phyloP scores from a whole-genome alignment of 1,140 invertebrate genomes.

The Cydia pomonella region DNA sequence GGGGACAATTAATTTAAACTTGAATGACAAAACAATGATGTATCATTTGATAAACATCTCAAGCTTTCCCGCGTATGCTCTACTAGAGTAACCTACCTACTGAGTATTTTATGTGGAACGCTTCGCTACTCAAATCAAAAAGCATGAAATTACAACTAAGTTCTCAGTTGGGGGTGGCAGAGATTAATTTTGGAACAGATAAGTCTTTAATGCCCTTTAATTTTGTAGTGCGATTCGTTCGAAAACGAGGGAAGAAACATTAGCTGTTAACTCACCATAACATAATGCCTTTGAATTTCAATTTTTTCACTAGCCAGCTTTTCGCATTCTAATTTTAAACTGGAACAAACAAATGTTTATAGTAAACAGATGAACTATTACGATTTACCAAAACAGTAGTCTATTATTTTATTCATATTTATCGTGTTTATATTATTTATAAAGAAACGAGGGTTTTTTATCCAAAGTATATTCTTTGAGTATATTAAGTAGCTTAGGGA shows the following conservation, averaged over 20 bases:
- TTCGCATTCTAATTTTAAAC: conserved; percentile 92
- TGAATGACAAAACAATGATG: conserved; percentile 49
- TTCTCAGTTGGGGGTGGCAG: background rate
- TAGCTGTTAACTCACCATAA: conserved; percentile 89
- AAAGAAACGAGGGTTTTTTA: no score
- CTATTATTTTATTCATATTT: no score
- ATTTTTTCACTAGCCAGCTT: conserved; percentile 98
- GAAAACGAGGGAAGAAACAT: background rate
- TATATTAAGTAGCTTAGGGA: no score
- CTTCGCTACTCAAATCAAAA: background rate
- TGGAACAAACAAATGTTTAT: conserved; percentile 79
- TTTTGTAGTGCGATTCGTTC: conserved; percentile 1
- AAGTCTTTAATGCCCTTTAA: background rate
- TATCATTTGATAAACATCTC: conserved; percentile 57
- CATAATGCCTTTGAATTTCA: conserved; percentile 98
- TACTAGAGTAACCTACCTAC: background rate
- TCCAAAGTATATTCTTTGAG: no score
- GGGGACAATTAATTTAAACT: conserved; percentile 57
- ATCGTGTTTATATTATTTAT: no score
- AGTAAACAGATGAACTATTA: background rate
- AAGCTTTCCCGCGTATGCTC: conserved; percentile 31
- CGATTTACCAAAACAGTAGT: background rate
- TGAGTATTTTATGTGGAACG: background rate
- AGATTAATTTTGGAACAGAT: background rate
- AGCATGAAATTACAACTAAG: background rate